Percentiles rank a stretch among this genome's conserved stretches.
These are phyloP conservation scores for Colius striatus DNA, from an alignment of 2,113 vertebrate species.

Conservation along the genomic window DNA sequence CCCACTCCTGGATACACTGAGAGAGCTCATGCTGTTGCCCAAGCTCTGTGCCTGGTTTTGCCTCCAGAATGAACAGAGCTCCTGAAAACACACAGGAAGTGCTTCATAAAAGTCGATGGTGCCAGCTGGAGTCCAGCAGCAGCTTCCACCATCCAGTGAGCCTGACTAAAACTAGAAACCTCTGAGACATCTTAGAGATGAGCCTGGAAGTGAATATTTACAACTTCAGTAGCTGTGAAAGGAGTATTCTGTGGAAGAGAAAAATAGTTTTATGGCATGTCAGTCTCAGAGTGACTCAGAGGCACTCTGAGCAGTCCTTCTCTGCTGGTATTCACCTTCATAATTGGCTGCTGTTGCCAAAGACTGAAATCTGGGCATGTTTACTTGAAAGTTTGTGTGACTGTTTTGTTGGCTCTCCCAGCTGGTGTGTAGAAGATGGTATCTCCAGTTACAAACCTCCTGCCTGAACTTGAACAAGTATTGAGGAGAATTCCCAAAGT, in stretches of 20 bases:
- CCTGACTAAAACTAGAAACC: neutral
- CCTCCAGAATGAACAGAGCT: neutral
- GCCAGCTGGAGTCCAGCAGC: neutral
- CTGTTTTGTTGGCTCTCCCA: neutral
- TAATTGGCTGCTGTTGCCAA: neutral
- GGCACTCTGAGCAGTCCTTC: neutral
- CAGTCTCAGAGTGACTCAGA: neutral
- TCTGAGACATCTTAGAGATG: rapidly evolving
- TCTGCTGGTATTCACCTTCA: neutral
- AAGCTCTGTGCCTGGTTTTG: neutral
- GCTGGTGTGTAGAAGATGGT: neutral
- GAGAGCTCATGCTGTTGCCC: neutral
- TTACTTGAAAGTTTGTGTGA: neutral
- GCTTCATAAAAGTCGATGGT: neutral
- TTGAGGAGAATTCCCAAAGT: neutral
- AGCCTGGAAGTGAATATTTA: neutral
- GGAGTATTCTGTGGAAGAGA: neutral
- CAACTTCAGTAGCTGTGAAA: neutral
- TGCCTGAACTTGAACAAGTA: neutral
- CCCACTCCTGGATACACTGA: neutral
- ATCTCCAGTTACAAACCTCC: neutral
- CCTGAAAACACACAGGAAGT: neutral
- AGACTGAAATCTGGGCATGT: neutral
- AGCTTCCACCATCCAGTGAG: neutral
- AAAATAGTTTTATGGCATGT: neutral